phyloP scores from a whole-genome alignment of 2,113 vertebrate genomes.

The Nansenia antarctica region DNA sequence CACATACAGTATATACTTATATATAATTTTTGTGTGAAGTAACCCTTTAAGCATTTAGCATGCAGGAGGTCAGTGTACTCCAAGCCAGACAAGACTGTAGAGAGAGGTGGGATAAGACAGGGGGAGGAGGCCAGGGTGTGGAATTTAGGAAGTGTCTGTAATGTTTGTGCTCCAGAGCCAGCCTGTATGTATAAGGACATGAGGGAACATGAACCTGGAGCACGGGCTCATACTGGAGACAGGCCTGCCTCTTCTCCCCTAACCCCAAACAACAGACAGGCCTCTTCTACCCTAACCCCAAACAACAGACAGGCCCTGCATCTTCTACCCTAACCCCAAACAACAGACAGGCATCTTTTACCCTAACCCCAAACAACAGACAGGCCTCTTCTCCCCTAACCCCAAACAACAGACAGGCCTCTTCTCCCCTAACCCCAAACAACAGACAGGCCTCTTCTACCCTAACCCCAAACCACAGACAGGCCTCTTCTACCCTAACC shows the following conservation, averaged over 20 bases:
- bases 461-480: too few species aligned
- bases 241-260: background rate
- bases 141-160: constrained; percentile 55
- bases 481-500: too few species aligned
- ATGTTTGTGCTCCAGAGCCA: constrained; percentile 58
- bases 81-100: background rate
- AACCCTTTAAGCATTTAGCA: background rate
- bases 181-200: constrained; percentile 21
- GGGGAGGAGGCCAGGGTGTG: constrained; percentile 42
- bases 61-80: constrained; percentile 30
- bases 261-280: background rate
- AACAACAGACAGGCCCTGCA: background rate
- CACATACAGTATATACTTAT: too few species aligned
- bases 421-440: background rate
- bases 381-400: too few species aligned
- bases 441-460: background rate
- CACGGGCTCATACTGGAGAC: background rate
- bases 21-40: too few species aligned
- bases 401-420: too few species aligned
- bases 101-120: background rate
- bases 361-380: background rate
- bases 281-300: background rate
- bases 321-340: background rate
- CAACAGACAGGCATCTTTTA: too few species aligned
- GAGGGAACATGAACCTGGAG: constrained; percentile 13